Evolutionary conservation across 2,113 vertebrate genomes (phyloP), one percentile per base, ranked within the genome.

Genomic region (Oreotrochilus melanogaster): DNA sequence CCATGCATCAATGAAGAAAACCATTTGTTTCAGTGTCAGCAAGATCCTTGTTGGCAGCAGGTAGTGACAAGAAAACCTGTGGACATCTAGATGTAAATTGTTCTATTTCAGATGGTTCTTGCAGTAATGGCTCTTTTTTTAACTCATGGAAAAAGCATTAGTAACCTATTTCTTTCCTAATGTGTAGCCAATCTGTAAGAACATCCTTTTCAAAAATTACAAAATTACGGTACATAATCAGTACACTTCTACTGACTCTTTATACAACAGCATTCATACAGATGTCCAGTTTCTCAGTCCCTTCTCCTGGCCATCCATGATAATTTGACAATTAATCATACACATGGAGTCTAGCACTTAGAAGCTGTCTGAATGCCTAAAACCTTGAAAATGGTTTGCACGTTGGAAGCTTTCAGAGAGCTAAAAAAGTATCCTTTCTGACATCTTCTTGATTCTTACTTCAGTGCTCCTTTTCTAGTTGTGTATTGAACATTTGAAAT

Each of bases 1-100:
- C 53, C 50, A 28, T 71, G n/a, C 61, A 72, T 35, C 61, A 75
- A 14, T 53, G 53, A 94, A 75, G 66, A 67, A 87, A 91, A 56
- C 4, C 8, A 57, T 28, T 64, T 3, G 21, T 89, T 91, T 87
- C n/a, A 56, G 16, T 37, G 35, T 42, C 30, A 94, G 23, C 47
- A 91, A 43, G 73, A 74, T 71, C 61, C 30, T 37, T 81, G 61
- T 61, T 18, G 73, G 50, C 50, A 76, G 71, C 75, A 88, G 72
- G 67, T n/a, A 62, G 71, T 87, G 86, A 94, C 89, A 92, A 94
- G 92, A 94, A 94, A 95, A 95, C 50, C 37, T 17, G 69, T 61
- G 89, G 61, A 96, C 58, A 95, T 64, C 78, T 94, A 89, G 48
- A 51, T 94, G 90, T 94, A 96, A 95, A 86, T 25, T 51, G 60